Percentiles rank a stretch among this genome's conserved stretches.
Conservation (phyloP, 2,888 invertebrate genomes). For the Ennomos erosarius region DNA sequence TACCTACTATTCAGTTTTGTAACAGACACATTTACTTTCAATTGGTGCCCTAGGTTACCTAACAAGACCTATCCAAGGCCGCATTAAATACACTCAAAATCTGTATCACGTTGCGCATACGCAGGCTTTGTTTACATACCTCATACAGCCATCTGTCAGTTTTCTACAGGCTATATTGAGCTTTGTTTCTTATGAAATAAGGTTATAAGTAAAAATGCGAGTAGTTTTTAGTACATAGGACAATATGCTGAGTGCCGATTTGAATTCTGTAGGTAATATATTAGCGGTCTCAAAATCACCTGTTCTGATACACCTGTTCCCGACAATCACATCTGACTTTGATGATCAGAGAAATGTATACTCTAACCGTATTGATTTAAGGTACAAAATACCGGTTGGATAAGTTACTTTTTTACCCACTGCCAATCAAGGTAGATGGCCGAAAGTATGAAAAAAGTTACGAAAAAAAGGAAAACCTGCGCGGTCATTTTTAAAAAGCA, state of each 20-base stretch:
- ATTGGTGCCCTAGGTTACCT: slow-evolving; percentile 33
- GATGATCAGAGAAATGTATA: slow-evolving; percentile 41
- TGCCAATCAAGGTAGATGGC: slow-evolving; percentile 58
- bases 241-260: slow-evolving; percentile 75
- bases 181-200: slow-evolving; percentile 34
- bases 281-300: slow-evolving; percentile 81
- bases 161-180: slow-evolving; percentile 35
- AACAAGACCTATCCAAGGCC: slow-evolving; percentile 41
- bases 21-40: slow-evolving; percentile 34
- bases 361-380: slow-evolving; percentile 28
- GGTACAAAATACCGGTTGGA: slow-evolving; percentile 34
- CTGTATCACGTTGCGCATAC: slow-evolving; percentile 46
- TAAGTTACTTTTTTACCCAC: slow-evolving; percentile 45
- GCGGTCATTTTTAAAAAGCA: slow-evolving; percentile 58
- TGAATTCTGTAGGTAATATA: slow-evolving; percentile 76
- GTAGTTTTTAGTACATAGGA: slow-evolving; percentile 52
- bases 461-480: slow-evolving; percentile 48
- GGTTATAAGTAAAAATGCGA: slow-evolving; percentile 36
- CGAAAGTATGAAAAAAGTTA: slow-evolving; percentile 59
- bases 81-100: slow-evolving; percentile 50
- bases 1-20: background rate
- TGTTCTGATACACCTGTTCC: slow-evolving; percentile 80
- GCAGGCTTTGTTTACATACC: slow-evolving; percentile 49
- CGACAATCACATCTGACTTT: slow-evolving; percentile 78
- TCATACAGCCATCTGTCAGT: slow-evolving; percentile 59